Base-by-base conservation (phyloP, 1,140 invertebrate species). In the Paraescarpia echinospica region DNA sequence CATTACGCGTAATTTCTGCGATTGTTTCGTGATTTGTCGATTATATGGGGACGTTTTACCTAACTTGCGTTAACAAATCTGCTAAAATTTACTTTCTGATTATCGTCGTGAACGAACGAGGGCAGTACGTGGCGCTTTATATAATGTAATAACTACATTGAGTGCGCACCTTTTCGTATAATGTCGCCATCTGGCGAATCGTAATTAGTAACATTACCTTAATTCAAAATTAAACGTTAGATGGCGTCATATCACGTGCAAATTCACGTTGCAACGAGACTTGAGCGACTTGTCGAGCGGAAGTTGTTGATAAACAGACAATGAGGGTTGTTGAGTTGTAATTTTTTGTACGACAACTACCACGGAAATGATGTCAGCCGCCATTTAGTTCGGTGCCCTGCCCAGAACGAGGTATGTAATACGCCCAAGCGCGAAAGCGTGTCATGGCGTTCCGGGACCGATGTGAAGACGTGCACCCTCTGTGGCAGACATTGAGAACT, bases 291-390 rank as follows among this genome's bases (percentile, higher is more conserved):
- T 77, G 27, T 77, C 59, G 59, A 77, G 59, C 59, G 59, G 59
- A 77, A 77, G 59, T 77, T 77, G 59, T 77, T 77, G 59, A 77
- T 77, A 77, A 77, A 77, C 59, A 77, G 59, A 77, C 59, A 77
- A 77, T 77, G 59, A 77, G 59, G 22, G 59, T 77, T 77, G 59
- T 77, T 77, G 59, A 14, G 59, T 77, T 18, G 59, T 77, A 77
- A 27, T 77, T 77, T 77, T 41, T 77, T 77, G 59, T 27, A 77
- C 41, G 22, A 77, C 59, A 31, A 27, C 59, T 0, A 18, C 22
- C 59, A 77, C 59, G 59, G 59, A 2, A 27, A 18, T 2, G 59
- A 18, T 77, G 59, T 77, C 59, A 77, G 22, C 59, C 59, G 27
- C 59, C 4, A 27, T 6, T 22, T 27, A 77, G 22, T 18, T 77